These are phyloP conservation scores for Anoplopoma fimbria DNA, from an alignment of 2,113 vertebrate genomes.

Conservation along the genomic window DNA sequence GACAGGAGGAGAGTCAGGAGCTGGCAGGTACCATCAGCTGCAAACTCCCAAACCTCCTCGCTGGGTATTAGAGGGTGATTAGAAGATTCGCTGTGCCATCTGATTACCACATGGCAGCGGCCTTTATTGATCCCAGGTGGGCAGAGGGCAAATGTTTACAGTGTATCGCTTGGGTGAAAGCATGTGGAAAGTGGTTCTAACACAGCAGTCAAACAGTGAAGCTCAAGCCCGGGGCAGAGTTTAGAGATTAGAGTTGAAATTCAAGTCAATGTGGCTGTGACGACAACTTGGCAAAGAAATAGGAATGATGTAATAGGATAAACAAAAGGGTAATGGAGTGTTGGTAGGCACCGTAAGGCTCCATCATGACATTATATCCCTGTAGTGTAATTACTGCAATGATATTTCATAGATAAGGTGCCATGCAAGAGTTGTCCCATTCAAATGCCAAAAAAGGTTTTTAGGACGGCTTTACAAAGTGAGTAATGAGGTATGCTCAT, in stretches of 20 bases:
- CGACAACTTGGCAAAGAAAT: conserved; percentile 51
- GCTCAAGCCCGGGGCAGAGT: conserved; percentile 32
- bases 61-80: conserved; percentile 74
- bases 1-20: conserved; percentile 27
- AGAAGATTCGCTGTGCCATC: conserved; percentile 72
- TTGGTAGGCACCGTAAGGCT: conserved; percentile 52
- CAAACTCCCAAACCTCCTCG: conserved; percentile 40
- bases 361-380: conserved; percentile 54
- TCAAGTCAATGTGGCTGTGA: conserved; percentile 51
- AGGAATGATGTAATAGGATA: conserved; percentile 63
- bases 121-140: conserved; percentile 81
- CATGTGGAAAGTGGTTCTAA: conserved; percentile 51
- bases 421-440: conserved; percentile 42
- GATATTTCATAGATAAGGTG: conserved; percentile 63
- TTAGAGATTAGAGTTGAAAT: conserved; percentile 65
- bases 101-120: conserved; percentile 74
- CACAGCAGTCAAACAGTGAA: conserved; percentile 53
- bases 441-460: conserved; percentile 58
- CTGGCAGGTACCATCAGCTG: conserved; percentile 32
- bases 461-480: conserved; percentile 53
- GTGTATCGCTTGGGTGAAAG: conserved; percentile 52
- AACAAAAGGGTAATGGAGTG: conserved; percentile 67
- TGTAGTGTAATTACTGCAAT: conserved; percentile 47
- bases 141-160: conserved; percentile 75
- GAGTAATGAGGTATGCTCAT: conserved; percentile 66